A percentile compares a stretch with the other conserved stretches of the same genome.
These are phyloP conservation scores for Antrozous pallidus DNA, from an alignment of 2,797 vertebrate genomes.

Conservation along the genomic window DNA sequence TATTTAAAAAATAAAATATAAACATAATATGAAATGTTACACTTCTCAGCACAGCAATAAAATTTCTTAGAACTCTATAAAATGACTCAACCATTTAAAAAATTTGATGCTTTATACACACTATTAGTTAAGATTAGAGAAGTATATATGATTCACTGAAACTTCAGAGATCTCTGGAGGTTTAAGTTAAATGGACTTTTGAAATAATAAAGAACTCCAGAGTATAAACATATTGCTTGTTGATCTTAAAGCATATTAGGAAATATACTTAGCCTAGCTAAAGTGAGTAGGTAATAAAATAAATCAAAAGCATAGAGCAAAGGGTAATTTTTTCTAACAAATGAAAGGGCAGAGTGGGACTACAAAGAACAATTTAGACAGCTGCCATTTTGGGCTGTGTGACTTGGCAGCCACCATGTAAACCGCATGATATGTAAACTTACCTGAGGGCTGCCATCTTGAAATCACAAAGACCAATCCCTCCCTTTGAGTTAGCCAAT, in stretches of 20 bases:
- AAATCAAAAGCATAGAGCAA: constrained; percentile 22
- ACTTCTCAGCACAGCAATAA: background rate
- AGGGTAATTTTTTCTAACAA: constrained; percentile 19
- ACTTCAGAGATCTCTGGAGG: background rate
- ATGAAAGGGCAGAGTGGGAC: too few relatives aligned
- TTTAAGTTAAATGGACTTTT: constrained; percentile 21
- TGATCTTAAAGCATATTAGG: background rate
- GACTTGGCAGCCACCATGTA: too few relatives aligned
- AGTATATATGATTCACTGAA: constrained; percentile 3
- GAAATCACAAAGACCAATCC: too few relatives aligned
- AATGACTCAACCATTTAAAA: background rate
- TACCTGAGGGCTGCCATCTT: too few relatives aligned
- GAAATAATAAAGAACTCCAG: background rate
- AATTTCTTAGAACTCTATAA: background rate
- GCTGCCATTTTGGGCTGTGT: too few relatives aligned
- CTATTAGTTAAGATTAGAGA: background rate
- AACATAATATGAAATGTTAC: background rate
- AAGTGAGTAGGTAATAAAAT: background rate
- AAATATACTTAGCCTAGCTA: background rate
- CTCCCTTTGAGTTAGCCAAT: too few relatives aligned
- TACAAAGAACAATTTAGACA: too few relatives aligned
- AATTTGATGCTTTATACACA: background rate
- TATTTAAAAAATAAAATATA: too few relatives aligned
- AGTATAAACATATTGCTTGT: background rate
- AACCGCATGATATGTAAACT: too few relatives aligned